Evolutionary conservation across 1,140 invertebrate species (phyloP).

Genomic region (Dreissena polymorpha): DNA sequence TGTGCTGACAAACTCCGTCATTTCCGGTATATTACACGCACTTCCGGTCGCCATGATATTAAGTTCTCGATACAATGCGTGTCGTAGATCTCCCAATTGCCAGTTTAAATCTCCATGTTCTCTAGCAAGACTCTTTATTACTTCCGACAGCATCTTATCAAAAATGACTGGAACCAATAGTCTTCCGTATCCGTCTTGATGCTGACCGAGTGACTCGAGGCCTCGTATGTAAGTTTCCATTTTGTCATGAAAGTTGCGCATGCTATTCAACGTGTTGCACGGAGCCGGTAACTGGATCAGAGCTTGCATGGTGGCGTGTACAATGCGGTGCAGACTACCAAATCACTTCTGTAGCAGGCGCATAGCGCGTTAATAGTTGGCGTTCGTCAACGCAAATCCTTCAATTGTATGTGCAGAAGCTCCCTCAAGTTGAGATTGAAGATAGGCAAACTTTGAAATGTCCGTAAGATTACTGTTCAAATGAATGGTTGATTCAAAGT

Average conservation of each 20-base stretch:
- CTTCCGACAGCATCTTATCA: neutral
- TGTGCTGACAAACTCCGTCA: neutral
- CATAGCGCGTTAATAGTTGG: slow-evolving; percentile 8
- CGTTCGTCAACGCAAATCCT: slow-evolving; percentile 14
- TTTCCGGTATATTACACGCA: neutral
- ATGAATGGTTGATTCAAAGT: slow-evolving; percentile 6
- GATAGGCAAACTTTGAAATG: slow-evolving; percentile 3
- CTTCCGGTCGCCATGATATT: neutral
- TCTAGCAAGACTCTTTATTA: slow-evolving; percentile 2
- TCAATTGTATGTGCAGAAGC: neutral
- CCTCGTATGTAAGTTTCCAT: slow-evolving; percentile 24
- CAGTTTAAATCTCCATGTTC: too few relatives aligned
- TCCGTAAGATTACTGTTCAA: neutral
- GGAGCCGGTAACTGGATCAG: slow-evolving; percentile 17
- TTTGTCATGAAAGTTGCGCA: slow-evolving; percentile 32
- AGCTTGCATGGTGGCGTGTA: slow-evolving; percentile 28
- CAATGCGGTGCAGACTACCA: slow-evolving; percentile 14
- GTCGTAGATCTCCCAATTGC: too few relatives aligned
- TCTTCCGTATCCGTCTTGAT: neutral
- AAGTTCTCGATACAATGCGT: too few relatives aligned
- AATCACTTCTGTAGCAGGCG: slow-evolving; percentile 6
- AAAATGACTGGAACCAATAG: neutral
- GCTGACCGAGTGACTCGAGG: neutral
- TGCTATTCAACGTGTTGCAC: neutral
- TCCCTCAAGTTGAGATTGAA: slow-evolving; percentile 10